These are phyloP conservation scores for Callospermophilus lateralis DNA, from an alignment of 2,113 vertebrate genomes.

Conservation along the genomic window DNA sequence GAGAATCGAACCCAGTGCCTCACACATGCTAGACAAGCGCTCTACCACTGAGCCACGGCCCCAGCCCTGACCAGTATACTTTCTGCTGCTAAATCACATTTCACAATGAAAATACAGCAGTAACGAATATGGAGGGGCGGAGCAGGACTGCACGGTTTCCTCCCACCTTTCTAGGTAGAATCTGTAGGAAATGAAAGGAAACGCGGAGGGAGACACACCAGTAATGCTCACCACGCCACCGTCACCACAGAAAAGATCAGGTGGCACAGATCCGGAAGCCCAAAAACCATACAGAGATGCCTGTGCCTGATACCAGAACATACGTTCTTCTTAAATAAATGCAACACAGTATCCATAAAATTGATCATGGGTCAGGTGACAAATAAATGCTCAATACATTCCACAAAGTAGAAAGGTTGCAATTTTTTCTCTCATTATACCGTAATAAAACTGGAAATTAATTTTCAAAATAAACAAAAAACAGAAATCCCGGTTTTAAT, in stretches of 20 bases:
- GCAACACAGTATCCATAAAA: not conserved
- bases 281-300: not conserved
- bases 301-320: accelerated
- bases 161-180: not conserved
- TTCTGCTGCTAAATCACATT: not conserved
- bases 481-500: not conserved
- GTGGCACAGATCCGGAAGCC: not conserved
- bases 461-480: not conserved
- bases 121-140: not conserved
- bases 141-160: not conserved
- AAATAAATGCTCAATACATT: not conserved
- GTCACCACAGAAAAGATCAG: not conserved
- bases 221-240: too few species aligned
- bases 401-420: not conserved
- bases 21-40: too few species aligned
- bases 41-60: too few species aligned
- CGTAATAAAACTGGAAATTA: not conserved
- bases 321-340: not conserved
- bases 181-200: not conserved
- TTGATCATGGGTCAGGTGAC: not conserved
- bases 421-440: not conserved
- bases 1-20: too few species aligned
- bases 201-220: not conserved
- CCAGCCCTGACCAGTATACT: not conserved
- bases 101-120: not conserved